These are phyloP conservation scores for Argya squamiceps DNA, from an alignment of 2,797 vertebrate genomes.

Conservation along the genomic window DNA sequence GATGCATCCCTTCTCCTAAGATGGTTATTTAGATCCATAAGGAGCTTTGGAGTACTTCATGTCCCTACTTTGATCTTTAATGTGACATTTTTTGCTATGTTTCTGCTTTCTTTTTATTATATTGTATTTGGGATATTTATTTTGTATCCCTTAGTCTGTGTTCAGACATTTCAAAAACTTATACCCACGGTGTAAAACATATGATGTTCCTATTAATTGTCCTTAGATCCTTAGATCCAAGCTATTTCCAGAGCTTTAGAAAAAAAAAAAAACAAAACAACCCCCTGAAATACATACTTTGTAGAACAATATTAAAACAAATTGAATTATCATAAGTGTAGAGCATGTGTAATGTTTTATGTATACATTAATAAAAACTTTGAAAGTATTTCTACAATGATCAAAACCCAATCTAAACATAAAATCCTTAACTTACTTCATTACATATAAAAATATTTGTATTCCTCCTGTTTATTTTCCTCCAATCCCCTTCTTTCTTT, in stretches of 20 bases:
- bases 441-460: not conserved
- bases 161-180: not conserved
- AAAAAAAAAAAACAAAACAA: not conserved
- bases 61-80: not conserved
- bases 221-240: not conserved
- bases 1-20: not conserved
- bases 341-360: not conserved
- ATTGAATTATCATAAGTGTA: not conserved
- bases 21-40: not conserved
- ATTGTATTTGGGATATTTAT: not conserved
- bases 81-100: not conserved
- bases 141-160: not conserved
- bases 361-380: too few species aligned
- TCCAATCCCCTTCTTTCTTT: not conserved
- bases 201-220: not conserved
- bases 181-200: not conserved
- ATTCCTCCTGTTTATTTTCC: fast-evolving
- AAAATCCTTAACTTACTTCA: not conserved
- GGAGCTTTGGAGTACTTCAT: fast-evolving
- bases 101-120: not conserved
- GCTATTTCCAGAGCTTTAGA: not conserved
- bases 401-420: not conserved
- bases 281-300: not conserved
- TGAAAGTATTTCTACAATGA: not conserved
- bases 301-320: not conserved